Percentiles rank a stretch among this genome's conserved stretches.
These are phyloP conservation scores for Ectropis grisescens DNA, from an alignment of 1,140 invertebrate species.

Conservation along the genomic window DNA sequence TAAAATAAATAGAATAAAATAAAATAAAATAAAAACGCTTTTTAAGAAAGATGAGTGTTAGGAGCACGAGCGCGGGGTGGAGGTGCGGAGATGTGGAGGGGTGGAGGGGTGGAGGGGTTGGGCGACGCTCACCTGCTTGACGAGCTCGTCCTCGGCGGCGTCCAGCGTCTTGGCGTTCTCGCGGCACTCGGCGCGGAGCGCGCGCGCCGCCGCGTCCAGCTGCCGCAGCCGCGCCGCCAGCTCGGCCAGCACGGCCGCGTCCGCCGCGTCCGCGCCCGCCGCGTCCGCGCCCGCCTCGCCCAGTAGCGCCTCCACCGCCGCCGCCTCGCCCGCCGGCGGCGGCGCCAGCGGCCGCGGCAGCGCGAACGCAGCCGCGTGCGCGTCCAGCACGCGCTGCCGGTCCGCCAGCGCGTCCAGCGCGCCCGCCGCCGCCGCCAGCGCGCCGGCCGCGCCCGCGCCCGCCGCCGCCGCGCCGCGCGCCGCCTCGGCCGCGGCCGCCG, in stretches of 20 bases:
- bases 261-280: no score
- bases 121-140: constrained; percentile 79
- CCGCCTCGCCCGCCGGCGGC: constrained; percentile 19
- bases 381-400: constrained; percentile 92
- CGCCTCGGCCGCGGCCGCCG: constrained; percentile 32
- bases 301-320: constrained; percentile 2
- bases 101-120: neutral
- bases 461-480: constrained; percentile 18
- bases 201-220: constrained; percentile 83
- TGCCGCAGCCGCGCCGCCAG: constrained; percentile 86
- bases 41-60: no score
- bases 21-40: no score
- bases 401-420: constrained; percentile 89
- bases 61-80: neutral
- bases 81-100: neutral
- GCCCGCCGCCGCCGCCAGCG: no score
- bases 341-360: constrained; percentile 94
- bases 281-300: constrained; percentile 3
- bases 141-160: constrained; percentile 89
- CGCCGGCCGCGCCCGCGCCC: constrained; percentile 67
- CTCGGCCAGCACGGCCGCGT: constrained; percentile 65
- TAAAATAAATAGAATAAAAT: no score
- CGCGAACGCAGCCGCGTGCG: constrained; percentile 91
- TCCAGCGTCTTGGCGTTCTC: constrained; percentile 97
- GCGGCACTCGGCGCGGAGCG: constrained; percentile 89